These are phyloP conservation scores for Axinella damicornis DNA, from an alignment of 37 sponge, comb jelly and placozoan genomes.

Conservation along the genomic window DNA sequence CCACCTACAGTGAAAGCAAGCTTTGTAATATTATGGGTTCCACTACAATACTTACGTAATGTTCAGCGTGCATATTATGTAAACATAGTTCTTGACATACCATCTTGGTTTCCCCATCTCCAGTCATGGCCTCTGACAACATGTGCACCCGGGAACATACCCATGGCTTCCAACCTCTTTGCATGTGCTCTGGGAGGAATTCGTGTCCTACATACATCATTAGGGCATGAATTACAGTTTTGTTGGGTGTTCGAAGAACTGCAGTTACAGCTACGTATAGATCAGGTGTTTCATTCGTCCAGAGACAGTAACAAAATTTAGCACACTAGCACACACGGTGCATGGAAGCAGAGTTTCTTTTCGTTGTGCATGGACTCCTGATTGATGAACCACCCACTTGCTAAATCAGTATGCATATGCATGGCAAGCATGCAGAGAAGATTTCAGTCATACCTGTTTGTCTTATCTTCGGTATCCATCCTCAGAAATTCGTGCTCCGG, in stretches of 20 bases:
- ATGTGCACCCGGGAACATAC: constrained; percentile 79
- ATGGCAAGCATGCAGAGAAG: neutral
- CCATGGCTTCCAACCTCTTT: constrained; percentile 44
- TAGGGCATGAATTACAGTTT: neutral
- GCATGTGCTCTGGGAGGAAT: constrained; percentile 23
- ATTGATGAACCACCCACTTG: no score
- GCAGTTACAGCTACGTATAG: no score
- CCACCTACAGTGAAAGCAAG: constrained; percentile 60
- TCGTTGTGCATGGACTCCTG: no score
- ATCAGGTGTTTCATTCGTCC: no score
- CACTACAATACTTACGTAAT: no score
- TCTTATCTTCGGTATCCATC: constrained; percentile 18
- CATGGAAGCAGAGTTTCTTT: no score
- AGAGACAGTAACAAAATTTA: no score
- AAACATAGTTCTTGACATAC: no score
- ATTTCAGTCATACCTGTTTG: neutral
- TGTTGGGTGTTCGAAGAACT: neutral
- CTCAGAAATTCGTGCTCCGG: constrained; percentile 71
- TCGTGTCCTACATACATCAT: constrained; percentile 28
- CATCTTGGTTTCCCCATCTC: constrained; percentile 91
- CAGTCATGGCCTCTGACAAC: constrained; percentile 89
- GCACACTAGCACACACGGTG: no score
- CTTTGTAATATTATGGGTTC: neutral
- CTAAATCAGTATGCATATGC: no score
- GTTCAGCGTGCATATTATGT: no score